phyloP scores from a whole-genome alignment of 1,140 invertebrate species.

The Drosophila nikananu region DNA sequence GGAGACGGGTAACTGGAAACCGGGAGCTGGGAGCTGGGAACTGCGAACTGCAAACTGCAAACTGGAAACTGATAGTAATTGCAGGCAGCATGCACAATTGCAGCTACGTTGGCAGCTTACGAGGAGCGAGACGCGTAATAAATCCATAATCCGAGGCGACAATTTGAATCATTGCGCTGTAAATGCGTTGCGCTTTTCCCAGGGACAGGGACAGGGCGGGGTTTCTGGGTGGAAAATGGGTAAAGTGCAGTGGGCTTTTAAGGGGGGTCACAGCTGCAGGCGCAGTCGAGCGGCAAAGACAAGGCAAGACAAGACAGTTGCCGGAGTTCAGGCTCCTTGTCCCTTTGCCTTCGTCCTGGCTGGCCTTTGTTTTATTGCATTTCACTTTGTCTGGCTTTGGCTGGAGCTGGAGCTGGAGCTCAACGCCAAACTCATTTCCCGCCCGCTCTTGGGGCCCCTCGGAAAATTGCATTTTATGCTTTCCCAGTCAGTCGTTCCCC shows the following conservation, averaged over 20 bases:
- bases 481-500: background rate
- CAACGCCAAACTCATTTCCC: conserved; percentile 67
- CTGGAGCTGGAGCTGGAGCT: background rate
- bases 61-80: conserved; percentile 73
- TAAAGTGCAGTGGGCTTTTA: conserved; percentile 19
- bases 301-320: conserved; percentile 75
- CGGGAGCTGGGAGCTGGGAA: conserved; percentile 23
- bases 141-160: conserved; percentile 82
- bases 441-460: background rate
- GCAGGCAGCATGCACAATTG: conserved; percentile 80
- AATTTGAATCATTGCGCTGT: conserved; percentile 81
- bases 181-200: conserved; percentile 48
- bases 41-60: background rate
- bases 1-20: conserved; percentile 21
- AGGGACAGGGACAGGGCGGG: background rate
- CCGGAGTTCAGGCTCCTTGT: conserved; percentile 9
- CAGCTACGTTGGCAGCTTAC: conserved; percentile 70
- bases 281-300: conserved; percentile 57
- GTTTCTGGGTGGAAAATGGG: background rate
- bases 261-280: conserved; percentile 68
- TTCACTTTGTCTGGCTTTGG: conserved; percentile 77
- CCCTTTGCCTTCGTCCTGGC: conserved; percentile 4
- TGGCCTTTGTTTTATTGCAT: conserved; percentile 78
- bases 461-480: conserved; percentile 80
- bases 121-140: conserved; percentile 79